Base-by-base conservation (phyloP, 2,888 invertebrate species). In the Deilephila elpenor region DNA sequence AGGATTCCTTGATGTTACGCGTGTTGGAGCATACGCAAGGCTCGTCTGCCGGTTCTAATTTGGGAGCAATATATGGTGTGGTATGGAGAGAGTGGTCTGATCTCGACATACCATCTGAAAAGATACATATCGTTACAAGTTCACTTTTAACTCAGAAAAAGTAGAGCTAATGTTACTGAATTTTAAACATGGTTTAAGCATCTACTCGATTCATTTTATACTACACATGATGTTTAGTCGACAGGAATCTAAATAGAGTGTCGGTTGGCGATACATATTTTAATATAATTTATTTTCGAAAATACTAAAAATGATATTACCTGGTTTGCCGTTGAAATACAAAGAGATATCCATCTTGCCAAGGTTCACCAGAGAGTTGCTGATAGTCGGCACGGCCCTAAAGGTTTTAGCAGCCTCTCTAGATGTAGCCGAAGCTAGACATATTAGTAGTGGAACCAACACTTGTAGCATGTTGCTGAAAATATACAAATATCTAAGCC, bases 341-440 rank as follows among this genome's bases (percentile, higher is more conserved):
- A 94, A 89, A 5, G 93, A 85, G 34, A 94, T 85, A 71, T 94
- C 94, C 89, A 94, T 91, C 83, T 93, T 93, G 37, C 94, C 94
- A 29, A 94, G 86, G 76, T 94, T 94, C 56, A 94, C 89, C 11
- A 94, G 81, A 14, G 94, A 94, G 76, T 90, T 89, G 73, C 89
- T 87, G 73, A 93, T 89, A 6, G 88, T 83, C 0, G 93, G 92
- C 59, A 88, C 75, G 0, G 88, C 77, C 73, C 84, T 88, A 29
- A 83, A 75, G 1, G 80, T 74, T 76, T 86, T 91, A 20, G 77
- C 76, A 14, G 79, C n/a, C 56, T 89, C 91, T 5, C 87, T 82
- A 53, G 82, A 78, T 20, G 77, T 77, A 29, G 75, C 85, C 29
- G 80, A 71, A 0, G 83, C 82, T 74, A 88, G 53, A 64, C 76